phyloP scores from a whole-genome alignment of 2,797 vertebrate genomes.

The Emys orbicularis region DNA sequence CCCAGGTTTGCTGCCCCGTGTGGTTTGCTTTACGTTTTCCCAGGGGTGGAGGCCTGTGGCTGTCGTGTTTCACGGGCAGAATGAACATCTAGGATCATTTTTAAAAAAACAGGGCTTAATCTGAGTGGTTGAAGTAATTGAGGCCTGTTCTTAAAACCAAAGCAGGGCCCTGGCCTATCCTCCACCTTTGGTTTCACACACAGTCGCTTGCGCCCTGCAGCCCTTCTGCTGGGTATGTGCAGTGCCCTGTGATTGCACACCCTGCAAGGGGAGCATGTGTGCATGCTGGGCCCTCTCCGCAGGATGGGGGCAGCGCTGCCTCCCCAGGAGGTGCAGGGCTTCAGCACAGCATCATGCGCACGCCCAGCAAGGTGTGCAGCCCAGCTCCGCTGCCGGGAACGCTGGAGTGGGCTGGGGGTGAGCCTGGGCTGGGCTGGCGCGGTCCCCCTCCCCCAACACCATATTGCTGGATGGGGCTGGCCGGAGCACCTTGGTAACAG shows the following conservation, averaged over 20 bases:
- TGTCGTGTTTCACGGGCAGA: neutral
- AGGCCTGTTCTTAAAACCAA: neutral
- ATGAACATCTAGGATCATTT: neutral
- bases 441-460: neutral
- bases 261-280: rapidly evolving
- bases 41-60: neutral
- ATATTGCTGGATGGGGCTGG: neutral
- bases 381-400: too few species aligned
- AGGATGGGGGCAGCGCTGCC: rapidly evolving
- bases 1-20: neutral
- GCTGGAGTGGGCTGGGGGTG: too few species aligned
- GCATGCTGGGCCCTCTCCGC: neutral
- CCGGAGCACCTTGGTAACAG: too few species aligned
- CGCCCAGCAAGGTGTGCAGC: too few species aligned
- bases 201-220: neutral
- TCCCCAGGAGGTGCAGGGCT: rapidly evolving
- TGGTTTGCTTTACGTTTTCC: neutral
- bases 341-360: neutral
- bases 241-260: neutral
- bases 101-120: too few species aligned
- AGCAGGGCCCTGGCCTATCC: neutral
- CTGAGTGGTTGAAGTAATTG: neutral
- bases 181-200: rapidly evolving
- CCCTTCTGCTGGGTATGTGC: neutral
- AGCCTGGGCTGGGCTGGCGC: too few species aligned